Base-by-base conservation (phyloP, 2,888 invertebrate species). In the Clitarchus hookeri region DNA sequence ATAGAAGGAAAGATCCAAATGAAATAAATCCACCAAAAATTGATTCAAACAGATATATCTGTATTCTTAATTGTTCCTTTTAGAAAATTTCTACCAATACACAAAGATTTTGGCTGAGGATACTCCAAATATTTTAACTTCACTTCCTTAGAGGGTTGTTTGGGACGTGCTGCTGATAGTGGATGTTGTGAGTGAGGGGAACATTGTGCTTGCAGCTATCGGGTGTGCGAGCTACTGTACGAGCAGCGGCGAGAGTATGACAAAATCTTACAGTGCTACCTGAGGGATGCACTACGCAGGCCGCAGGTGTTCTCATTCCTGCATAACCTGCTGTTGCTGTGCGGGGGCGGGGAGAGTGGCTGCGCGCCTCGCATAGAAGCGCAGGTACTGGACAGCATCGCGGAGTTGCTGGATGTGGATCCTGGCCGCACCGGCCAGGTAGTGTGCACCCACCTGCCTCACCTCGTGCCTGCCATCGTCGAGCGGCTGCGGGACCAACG, bases 171-270 rank as follows among this genome's bases (percentile, higher is more conserved):
- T 36, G 36, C 36, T 36, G 36, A 4, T 3, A 36, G 36, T 36
- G 36, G 4, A 36, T 36, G 36, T 36, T 36, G 36, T 36, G 36
- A 36, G 36, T 48, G 48, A 48, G 48, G 16, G 11, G 48, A 13
- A 11, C 12, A 16, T 48, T 48, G 8, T 84, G 85, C 87, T 88
- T 90, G 36, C 90, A 94, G 96, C 90, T 95, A 94, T 90, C 93
- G 94, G 87, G 95, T 96, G 0, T 95, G 95, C 89, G 96, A 96
- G 90, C 92, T 94, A 90, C 91, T 96, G 84, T 94, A 96, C 89
- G 95, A 95, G 90, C 92, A 92, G 88, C 91, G 93, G 79, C 91
- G 93, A 83, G 93, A 95, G 86, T 95, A 94, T 90, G 93, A 93
- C 86, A 93, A 93, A 89, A 95, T 96, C 85, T 90, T 96, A 11